phyloP scores from a whole-genome alignment of 2,888 invertebrate genomes.

The Congeria kusceri region DNA sequence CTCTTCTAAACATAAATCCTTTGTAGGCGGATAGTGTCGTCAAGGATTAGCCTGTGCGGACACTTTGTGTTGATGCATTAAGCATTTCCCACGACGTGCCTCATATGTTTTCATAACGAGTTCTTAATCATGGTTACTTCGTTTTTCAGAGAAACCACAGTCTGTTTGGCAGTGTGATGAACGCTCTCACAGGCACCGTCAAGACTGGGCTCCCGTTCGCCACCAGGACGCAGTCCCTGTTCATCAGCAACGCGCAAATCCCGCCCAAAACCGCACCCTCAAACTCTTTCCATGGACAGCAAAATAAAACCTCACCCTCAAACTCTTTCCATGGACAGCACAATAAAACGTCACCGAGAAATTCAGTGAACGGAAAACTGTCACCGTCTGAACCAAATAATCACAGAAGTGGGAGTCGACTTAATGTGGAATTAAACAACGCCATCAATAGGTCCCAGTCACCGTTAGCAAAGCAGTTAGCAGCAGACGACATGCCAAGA shows the following conservation, averaged over 20 bases:
- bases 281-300: slow-evolving; percentile 77
- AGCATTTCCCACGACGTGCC: too few relatives aligned
- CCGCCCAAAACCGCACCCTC: slow-evolving; percentile 78
- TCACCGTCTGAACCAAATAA: slow-evolving; percentile 76
- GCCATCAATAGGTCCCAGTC: slow-evolving; percentile 80
- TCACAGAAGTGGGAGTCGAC: slow-evolving; percentile 60
- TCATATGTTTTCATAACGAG: too few relatives aligned
- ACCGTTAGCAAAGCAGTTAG: slow-evolving; percentile 66
- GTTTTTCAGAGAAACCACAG: slow-evolving; percentile 95
- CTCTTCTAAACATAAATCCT: too few relatives aligned
- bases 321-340: slow-evolving; percentile 78
- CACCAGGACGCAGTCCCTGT: slow-evolving; percentile 81
- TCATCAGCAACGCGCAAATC: slow-evolving; percentile 76
- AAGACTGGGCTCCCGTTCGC: slow-evolving; percentile 77
- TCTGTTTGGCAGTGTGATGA: slow-evolving; percentile 94
- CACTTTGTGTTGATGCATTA: too few relatives aligned
- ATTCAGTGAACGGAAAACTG: slow-evolving; percentile 77
- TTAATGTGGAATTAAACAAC: slow-evolving; percentile 79
- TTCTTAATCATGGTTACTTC: background rate
- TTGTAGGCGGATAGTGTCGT: too few relatives aligned
- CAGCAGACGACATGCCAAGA: slow-evolving; percentile 62
- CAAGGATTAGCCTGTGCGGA: too few relatives aligned
- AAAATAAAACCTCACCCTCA: slow-evolving; percentile 77
- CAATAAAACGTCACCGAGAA: slow-evolving; percentile 77
- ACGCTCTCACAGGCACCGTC: slow-evolving; percentile 77